Conservation (phyloP, 2,888 invertebrate species). For the Chloromyia formosa region DNA sequence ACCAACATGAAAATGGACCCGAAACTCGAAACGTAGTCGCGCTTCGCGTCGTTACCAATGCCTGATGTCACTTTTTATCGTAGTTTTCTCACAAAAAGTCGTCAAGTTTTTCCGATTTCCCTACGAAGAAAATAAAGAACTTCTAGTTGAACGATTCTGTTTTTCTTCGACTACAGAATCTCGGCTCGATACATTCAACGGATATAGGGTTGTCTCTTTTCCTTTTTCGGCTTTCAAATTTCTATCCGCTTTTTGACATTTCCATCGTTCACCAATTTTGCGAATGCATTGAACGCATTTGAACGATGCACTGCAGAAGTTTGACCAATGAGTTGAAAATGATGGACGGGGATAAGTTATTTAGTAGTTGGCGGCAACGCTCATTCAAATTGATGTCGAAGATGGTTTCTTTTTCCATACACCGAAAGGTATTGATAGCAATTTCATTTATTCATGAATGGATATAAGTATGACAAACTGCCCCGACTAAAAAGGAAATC, state of each 20-base stretch:
- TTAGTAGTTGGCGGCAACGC: no score
- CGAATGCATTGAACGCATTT: slow-evolving; percentile 7
- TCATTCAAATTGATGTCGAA: no score
- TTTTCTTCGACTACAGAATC: slow-evolving; percentile 38
- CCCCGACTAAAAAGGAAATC: no score
- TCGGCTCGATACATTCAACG: slow-evolving; percentile 5
- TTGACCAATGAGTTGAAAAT: neutral
- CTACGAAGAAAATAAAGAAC: slow-evolving; percentile 39
- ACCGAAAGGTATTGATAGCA: no score
- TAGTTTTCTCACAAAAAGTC: slow-evolving; percentile 27
- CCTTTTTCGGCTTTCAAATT: slow-evolving; percentile 28
- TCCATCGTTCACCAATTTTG: slow-evolving; percentile 15
- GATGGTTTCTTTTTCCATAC: no score
- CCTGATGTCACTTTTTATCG: slow-evolving; percentile 12
- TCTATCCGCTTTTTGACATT: slow-evolving; percentile 27
- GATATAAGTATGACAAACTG: no score
- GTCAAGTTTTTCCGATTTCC: slow-evolving; percentile 11
- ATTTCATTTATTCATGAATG: no score
- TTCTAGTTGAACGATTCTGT: slow-evolving; percentile 31
- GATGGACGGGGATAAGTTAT: no score
- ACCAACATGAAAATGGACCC: slow-evolving; percentile 21
- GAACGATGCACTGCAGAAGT: no score
- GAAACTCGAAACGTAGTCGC: slow-evolving; percentile 18
- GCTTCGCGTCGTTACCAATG: neutral
- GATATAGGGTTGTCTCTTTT: slow-evolving; percentile 26